phyloP scores from a whole-genome alignment of 2,113 vertebrate species.

The Poecilia latipinna region DNA sequence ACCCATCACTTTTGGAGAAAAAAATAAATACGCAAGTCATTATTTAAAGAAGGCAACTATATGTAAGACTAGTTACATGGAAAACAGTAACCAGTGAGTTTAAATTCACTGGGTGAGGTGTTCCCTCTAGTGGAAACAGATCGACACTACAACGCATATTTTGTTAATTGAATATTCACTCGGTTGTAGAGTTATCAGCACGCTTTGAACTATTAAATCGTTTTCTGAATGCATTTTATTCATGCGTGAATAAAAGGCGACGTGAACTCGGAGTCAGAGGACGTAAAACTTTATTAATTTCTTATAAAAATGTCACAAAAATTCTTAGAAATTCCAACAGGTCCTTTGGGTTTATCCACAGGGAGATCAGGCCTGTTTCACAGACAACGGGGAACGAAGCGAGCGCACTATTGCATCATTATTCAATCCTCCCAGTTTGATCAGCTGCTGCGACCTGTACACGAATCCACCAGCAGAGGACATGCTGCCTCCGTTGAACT shows the following conservation, averaged over 20 bases:
- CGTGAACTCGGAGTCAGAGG: constrained; percentile 48
- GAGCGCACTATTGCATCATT: constrained; percentile 7
- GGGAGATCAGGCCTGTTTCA: constrained; percentile 44
- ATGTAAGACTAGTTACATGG: background rate
- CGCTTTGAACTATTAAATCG: too few relatives aligned
- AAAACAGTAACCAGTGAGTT: constrained; percentile 1
- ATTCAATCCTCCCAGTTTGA: constrained; percentile 4
- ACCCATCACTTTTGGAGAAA: too few relatives aligned
- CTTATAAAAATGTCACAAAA: constrained; percentile 73
- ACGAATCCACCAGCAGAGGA: constrained; percentile 70
- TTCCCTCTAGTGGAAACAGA: constrained; percentile 57
- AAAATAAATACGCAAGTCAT: too few relatives aligned
- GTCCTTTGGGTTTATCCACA: constrained; percentile 68
- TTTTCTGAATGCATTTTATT: too few relatives aligned
- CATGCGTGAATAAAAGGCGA: background rate
- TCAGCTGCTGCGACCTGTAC: constrained; percentile 28
- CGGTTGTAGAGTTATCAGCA: background rate
- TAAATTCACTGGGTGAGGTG: constrained; percentile 8
- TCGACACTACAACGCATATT: constrained; percentile 31
- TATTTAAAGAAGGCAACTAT: too few relatives aligned
- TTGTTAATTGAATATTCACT: background rate
- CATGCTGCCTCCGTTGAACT: constrained; percentile 21
- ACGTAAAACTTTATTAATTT: constrained; percentile 81
- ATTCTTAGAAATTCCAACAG: constrained; percentile 41
- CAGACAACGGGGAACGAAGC: background rate